Evolutionary conservation across 2,888 invertebrate genomes (phyloP), one percentile per base, ranked within the genome.

Genomic region (Cepaea hortensis): DNA sequence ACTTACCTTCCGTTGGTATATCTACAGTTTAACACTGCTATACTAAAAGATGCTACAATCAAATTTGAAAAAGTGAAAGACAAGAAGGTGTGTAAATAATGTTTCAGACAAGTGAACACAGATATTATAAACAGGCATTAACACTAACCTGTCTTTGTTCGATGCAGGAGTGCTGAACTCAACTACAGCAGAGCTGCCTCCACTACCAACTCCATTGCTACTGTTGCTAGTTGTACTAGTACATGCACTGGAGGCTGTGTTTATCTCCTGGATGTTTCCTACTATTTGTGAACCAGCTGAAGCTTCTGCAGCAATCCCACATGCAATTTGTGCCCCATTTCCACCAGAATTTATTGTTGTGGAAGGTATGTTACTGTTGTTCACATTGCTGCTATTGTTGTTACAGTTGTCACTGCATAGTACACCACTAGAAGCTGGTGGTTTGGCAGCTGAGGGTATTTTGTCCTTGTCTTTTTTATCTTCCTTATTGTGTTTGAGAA

Each of bases 391-490:
- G 20, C 50, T 80, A 23, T 15, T 73, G 68, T 18, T 85, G 75
- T 50, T 85, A 75, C 73, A 81, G 81, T 11, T 85, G 72, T 62
- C 70, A 48, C 35, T 23, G 18, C 3, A 13, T 5, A 13, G 20
- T n/a, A 46, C 20, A 35, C 9, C 68, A 77, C 23, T 76, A 5
- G 77, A 48, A 18, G 77, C 20, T 62, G 77, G n/a, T 76, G 84
- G 84, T 62, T 75, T 61, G 35, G 70, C 87, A 9, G 82, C 82
- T 76, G 81, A 76, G 20, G 87, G 84, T 46, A 87, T 87, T 48
- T 87, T 87, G 62, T 87, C 87, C 65, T 87, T 87, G 87, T 87
- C 87, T 48, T 87, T 87, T 35, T 87, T 87, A n/a, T 87, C 87
- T 20, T 87, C 87, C 35, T 87, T 87, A 46, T 84, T 84, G 73